Conservation (phyloP, 2,113 vertebrate genomes). For the Ellobius talpinus region DNA sequence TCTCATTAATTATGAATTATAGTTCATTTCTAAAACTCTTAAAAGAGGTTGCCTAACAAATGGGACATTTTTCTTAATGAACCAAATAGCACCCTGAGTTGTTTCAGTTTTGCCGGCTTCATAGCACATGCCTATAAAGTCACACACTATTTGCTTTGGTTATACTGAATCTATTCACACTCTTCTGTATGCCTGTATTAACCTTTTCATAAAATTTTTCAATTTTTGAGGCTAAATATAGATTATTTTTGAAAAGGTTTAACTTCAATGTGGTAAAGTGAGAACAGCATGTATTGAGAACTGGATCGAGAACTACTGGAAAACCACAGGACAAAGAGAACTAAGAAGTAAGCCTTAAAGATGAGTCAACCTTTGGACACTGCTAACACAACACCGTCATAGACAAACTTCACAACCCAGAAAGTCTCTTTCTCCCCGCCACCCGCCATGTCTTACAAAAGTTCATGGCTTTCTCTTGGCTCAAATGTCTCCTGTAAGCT, state of each 20-base stretch:
- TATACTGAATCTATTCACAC: background rate
- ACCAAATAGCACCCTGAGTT: background rate
- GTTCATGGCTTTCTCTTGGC: background rate
- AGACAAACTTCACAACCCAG: background rate
- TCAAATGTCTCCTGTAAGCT: background rate
- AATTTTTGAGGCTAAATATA: background rate
- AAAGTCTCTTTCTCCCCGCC: no score
- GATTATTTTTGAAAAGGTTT: background rate
- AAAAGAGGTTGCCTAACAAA: background rate
- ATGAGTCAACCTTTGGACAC: background rate
- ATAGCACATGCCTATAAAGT: background rate
- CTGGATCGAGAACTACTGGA: background rate
- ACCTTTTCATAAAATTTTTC: background rate
- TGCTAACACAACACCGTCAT: background rate
- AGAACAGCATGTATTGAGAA: slow-evolving; percentile 24
- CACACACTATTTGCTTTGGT: background rate
- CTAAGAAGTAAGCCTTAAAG: background rate
- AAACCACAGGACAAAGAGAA: background rate
- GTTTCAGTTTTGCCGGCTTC: background rate
- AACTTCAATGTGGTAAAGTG: slow-evolving; percentile 6
- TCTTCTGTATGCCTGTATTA: background rate
- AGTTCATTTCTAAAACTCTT: background rate
- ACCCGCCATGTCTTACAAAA: background rate
- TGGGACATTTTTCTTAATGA: background rate
- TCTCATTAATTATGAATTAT: background rate